These are phyloP conservation scores for Microtus ochrogaster DNA, from an alignment of 2,113 vertebrate genomes.

Conservation along the genomic window DNA sequence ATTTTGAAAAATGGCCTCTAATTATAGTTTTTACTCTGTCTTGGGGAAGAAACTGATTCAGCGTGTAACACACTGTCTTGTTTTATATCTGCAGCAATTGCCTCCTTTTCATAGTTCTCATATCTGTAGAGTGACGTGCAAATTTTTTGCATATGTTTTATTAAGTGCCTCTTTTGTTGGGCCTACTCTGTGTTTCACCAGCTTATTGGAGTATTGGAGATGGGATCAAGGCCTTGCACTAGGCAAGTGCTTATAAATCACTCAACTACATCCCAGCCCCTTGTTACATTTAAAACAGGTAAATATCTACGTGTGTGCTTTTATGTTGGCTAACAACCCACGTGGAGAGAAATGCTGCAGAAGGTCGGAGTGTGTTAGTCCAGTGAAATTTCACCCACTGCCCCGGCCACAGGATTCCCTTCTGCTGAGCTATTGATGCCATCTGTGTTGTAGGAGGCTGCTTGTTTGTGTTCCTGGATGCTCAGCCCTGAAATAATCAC, in stretches of 20 bases:
- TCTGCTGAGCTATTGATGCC: background rate
- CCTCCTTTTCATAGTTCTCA: background rate
- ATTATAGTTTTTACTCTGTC: background rate
- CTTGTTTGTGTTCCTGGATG: no score
- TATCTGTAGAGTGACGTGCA: background rate
- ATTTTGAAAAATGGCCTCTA: slow-evolving; percentile 11
- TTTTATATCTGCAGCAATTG: background rate
- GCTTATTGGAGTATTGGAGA: background rate
- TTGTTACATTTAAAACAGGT: background rate
- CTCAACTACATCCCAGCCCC: background rate
- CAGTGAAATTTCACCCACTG: background rate
- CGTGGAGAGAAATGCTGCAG: background rate
- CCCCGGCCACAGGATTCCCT: no score
- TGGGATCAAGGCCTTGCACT: background rate
- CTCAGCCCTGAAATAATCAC: no score
- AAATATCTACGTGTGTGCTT: background rate
- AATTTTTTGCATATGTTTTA: background rate
- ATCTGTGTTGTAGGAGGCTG: background rate
- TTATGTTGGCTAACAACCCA: background rate
- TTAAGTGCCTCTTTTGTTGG: background rate
- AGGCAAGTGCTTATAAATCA: background rate
- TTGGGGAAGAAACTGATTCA: background rate
- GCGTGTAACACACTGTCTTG: background rate
- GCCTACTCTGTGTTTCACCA: background rate
- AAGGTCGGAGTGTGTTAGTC: background rate